Conservation (phyloP, 2,888 invertebrate species). For the Carterocephalus palaemon region DNA sequence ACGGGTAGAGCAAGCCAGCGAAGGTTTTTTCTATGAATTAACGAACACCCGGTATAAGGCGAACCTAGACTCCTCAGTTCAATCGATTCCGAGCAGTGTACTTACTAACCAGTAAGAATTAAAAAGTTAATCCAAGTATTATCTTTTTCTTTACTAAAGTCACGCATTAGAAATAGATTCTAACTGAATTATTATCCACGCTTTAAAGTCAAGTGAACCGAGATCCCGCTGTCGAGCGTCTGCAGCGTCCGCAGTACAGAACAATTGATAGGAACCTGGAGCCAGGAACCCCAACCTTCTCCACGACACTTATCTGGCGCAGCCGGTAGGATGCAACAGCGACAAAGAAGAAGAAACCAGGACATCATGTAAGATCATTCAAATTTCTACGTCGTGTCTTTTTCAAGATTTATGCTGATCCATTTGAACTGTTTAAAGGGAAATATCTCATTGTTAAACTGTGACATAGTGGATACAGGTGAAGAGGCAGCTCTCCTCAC, state of each 20-base stretch:
- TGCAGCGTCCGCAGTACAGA: not conserved
- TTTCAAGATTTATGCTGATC: not conserved
- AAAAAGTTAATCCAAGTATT: too few species aligned
- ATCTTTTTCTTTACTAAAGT: too few species aligned
- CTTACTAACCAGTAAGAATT: too few species aligned
- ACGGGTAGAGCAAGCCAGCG: too few species aligned
- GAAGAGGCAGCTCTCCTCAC: not conserved
- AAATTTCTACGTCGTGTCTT: conserved; percentile 1
- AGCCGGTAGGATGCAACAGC: conserved; percentile 3
- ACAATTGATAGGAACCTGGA: not conserved
- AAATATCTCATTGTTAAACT: not conserved
- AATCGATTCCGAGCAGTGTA: too few species aligned
- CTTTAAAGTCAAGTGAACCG: not conserved
- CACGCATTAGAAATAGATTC: not conserved
- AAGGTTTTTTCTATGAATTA: too few species aligned
- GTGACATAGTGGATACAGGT: not conserved
- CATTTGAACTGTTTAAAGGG: not conserved
- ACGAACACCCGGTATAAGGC: too few species aligned
- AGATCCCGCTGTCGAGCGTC: not conserved
- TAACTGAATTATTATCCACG: not conserved
- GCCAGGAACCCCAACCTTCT: not conserved
- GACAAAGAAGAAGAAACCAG: not conserved
- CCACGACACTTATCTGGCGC: not conserved
- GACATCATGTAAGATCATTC: not conserved
- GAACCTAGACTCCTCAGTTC: too few species aligned